These are phyloP conservation scores for Corythoichthys intestinalis DNA, from an alignment of 2,113 vertebrate species.

Conservation along the genomic window DNA sequence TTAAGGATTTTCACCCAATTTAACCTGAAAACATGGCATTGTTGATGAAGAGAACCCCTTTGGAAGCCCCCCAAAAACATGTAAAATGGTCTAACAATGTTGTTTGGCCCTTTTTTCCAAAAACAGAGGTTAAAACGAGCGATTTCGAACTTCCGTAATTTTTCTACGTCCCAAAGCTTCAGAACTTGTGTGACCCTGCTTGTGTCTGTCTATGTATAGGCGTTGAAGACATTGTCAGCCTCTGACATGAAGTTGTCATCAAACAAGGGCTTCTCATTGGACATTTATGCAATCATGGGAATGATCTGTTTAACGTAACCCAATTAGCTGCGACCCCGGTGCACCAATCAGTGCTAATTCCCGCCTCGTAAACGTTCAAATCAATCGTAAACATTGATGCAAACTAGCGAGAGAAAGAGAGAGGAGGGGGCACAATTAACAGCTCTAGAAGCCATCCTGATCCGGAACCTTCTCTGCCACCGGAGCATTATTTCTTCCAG, in stretches of 20 bases:
- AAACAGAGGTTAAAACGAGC: too few species aligned
- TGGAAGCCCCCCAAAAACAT: too few species aligned
- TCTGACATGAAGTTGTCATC: conserved; percentile 70
- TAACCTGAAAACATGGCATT: too few species aligned
- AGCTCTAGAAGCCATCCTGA: conserved; percentile 16
- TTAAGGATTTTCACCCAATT: too few species aligned
- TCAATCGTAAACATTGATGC: conserved; percentile 63
- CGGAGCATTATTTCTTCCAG: conserved; percentile 25
- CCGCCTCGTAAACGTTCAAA: conserved; percentile 53
- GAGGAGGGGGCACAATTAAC: conserved; percentile 47
- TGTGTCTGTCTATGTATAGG: not conserved
- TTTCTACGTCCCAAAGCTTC: too few species aligned
- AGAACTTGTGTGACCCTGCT: too few species aligned
- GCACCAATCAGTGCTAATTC: conserved; percentile 67
- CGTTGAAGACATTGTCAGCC: conserved; percentile 17
- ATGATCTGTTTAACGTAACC: conserved; percentile 70
- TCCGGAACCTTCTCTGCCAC: conserved; percentile 10
- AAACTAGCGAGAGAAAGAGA: conserved; percentile 34
- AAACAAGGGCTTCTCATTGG: conserved; percentile 64
- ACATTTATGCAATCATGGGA: conserved; percentile 69
- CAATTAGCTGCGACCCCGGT: conserved; percentile 65
- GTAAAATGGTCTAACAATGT: too few species aligned
- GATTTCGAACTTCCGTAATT: too few species aligned
- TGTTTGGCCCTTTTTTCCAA: too few species aligned
- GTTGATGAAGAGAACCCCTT: too few species aligned